Base-by-base conservation (phyloP, 35 echinoderm and acorn worm species). In the Patiria miniata region DNA sequence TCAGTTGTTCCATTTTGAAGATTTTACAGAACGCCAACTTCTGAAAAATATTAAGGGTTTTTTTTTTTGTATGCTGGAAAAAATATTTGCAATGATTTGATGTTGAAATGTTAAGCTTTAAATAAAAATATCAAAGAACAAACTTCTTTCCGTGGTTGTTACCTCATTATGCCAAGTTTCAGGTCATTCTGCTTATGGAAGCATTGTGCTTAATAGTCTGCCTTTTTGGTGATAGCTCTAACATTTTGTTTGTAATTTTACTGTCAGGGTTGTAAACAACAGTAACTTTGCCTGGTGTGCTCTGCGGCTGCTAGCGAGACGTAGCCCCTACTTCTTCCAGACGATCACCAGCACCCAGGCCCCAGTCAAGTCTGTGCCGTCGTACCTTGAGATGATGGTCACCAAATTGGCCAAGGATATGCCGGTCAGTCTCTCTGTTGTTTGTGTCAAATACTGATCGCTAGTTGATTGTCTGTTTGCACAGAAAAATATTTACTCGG, bases 211-310 rank as follows among this genome's bases (percentile, higher is more conserved):
- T n/a, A n/a, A 47, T 47, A 6, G 4, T 47, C 12, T 47, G 4
- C 42, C 42, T 47, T 47, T 4, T 47, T 6, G 12, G 4, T 47
- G 42, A 47, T 73, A 9, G 14, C 65, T 8, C 16, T 50, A 37
- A 61, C 17, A 0, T 8, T 37, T 56, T 83, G 61, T 15, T 21
- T 59, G 47, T 79, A 26, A 77, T 61, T 42, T 61, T n/a, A 52
- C 32, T 36, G 50, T 7, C 77, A 99, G 96, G 60, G 58, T 94
- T 21, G 96, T 99, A 5, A 92, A 99, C 50, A 89, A 99, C 83
- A 99, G 96, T 68, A 99, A 99, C 87, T 99, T 86, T 87, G 92
- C 96, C 22, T 99, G 96, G 96, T 89, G 89, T 52, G 96, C 96
- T 36, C 68, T 99, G 1, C 65, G 96, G 19, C 82, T 99, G 17